Base-by-base conservation (phyloP, 2,888 invertebrate genomes). In the Emesis russula region DNA sequence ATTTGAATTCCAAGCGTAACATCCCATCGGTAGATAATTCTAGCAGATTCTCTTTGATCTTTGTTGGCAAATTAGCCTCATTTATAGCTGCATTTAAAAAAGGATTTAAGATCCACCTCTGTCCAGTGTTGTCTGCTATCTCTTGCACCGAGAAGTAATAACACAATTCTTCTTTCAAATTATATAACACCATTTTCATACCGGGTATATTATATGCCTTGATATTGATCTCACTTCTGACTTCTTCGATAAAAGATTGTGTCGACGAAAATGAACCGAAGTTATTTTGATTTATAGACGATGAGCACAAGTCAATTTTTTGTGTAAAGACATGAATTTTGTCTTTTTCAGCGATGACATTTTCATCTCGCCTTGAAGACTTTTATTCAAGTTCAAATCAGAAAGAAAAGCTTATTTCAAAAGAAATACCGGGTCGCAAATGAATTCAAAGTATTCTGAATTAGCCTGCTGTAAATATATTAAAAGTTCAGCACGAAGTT, bases 401-500 rank as follows among this genome's bases (percentile, higher is more conserved):
- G 58, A 76, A 76, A 58, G 58, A 76, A 76, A 53, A 33, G 48
- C 58, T 3, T 58, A 48, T 76, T 25, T 25, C 25, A 68, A 68
- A 79, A 79, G 70, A 9, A 70, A 70, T 79, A 15, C 48, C 31
- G 48, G 18, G 33, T 81, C 6, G n/a, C 63, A 63, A 63, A 63
- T 63, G 4, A 18, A 63, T 63, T 63, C n/a, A 4, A 9, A 63
- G n/a, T 63, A 25, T 63, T n/a, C 58, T n/a, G 58, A 58, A 25
- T n/a, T 63, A 4, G n/a, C 5, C 9, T 25, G 25, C n/a, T 63
- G 25, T 63, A 63, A 63, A 25, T 63, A 25, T 63, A 9, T 1
- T 68, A 36, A 81, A 44, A 71, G 11, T 76, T 25, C 25, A 25
- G 25, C 25, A 25, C 93, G 82, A 63, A 94, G 92, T 93, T 94